Evolutionary conservation across 2,797 vertebrate species (phyloP).

Genomic region (Labeo calbasu): DNA sequence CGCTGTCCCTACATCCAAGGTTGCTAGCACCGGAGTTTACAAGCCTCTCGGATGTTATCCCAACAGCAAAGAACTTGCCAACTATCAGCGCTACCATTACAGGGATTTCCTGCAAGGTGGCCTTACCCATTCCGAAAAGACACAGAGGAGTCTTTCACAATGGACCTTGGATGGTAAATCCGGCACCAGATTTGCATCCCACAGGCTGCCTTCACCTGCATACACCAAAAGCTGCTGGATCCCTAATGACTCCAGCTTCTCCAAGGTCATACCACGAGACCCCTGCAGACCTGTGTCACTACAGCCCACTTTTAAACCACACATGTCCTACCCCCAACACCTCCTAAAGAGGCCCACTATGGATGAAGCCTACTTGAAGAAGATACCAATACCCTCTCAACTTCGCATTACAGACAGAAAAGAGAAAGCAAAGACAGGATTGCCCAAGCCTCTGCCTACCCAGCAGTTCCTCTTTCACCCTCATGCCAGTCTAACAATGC

Average conservation of each 20-base stretch:
- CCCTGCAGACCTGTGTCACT: constrained; percentile 70
- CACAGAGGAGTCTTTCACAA: constrained; percentile 63
- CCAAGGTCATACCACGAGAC: constrained; percentile 73
- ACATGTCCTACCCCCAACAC: constrained; percentile 38
- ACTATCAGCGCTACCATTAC: constrained; percentile 53
- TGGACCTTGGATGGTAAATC: constrained; percentile 66
- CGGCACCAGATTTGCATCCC: constrained; percentile 50
- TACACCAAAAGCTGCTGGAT: constrained; percentile 75
- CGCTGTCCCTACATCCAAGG: constrained; percentile 19
- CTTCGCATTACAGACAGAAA: constrained; percentile 69
- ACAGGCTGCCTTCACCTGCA: constrained; percentile 42
- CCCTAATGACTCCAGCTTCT: constrained; percentile 73
- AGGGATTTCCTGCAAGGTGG: constrained; percentile 55
- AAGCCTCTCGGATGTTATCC: constrained; percentile 63
- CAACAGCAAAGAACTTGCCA: constrained; percentile 57
- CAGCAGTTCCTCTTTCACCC: constrained; percentile 72
- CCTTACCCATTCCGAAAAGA: constrained; percentile 55
- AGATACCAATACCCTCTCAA: constrained; percentile 65
- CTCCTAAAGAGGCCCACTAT: constrained; percentile 63
- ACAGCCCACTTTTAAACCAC: constrained; percentile 62
- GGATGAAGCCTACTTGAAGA: constrained; percentile 69
- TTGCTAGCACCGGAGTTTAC: constrained; percentile 52
- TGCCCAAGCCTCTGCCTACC: constrained; percentile 58
- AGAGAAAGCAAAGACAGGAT: constrained; percentile 69
- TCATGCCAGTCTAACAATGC: constrained; percentile 42